Percentiles rank a stretch among this genome's conserved stretches.
Evolutionary conservation across 1,140 invertebrate species (phyloP).

Genomic region (Melipona quadrifasciata): DNA sequence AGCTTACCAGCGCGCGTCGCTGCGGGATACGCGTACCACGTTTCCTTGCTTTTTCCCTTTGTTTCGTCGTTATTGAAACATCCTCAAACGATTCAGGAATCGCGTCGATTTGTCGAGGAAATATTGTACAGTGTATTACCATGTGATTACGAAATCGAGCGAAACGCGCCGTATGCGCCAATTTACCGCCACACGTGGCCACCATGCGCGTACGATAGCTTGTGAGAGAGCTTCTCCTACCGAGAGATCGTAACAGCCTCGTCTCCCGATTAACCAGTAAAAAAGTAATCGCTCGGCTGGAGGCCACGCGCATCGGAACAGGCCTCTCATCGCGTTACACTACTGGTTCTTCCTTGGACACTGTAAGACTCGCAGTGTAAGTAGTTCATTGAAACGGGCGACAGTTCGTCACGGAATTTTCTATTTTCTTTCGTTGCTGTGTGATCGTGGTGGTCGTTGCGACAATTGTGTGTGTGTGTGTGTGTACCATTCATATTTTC

Average conservation of each 20-base stretch:
- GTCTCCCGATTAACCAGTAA: neutral
- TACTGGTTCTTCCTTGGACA: neutral
- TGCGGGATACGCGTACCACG: neutral
- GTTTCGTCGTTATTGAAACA: neutral
- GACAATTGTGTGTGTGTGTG: no score
- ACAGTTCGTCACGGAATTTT: neutral
- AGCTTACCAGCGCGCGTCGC: conserved; percentile 47
- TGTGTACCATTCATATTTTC: neutral
- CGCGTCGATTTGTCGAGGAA: neutral
- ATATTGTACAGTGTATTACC: neutral
- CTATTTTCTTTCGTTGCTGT: neutral
- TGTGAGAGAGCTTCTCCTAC: neutral
- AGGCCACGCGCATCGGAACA: neutral
- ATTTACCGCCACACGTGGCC: conserved; percentile 10
- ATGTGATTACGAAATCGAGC: neutral
- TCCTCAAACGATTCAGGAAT: neutral
- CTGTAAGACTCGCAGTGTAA: no score
- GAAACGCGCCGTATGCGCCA: neutral
- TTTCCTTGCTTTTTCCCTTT: neutral
- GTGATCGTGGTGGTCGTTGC: no score
- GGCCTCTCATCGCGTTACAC: neutral
- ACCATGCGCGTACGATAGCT: neutral
- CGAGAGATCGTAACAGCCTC: neutral
- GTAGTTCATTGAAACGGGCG: neutral
- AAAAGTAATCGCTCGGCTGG: conserved; percentile 17